phyloP scores from a whole-genome alignment of 2,113 vertebrate genomes.

The Maccullochella peelii region DNA sequence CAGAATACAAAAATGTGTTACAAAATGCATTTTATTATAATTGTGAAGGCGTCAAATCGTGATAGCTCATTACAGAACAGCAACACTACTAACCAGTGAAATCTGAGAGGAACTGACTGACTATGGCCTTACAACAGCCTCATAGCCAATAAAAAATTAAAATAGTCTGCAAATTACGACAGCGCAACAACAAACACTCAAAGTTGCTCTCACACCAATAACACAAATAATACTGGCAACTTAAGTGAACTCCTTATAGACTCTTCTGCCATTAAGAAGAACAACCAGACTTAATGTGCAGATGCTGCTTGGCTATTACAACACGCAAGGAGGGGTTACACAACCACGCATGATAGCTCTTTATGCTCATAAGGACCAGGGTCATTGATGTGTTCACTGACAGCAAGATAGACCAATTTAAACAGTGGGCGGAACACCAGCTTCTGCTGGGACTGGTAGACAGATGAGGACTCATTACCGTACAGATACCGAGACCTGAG shows the following conservation, averaged over 20 bases:
- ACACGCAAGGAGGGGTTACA: background rate
- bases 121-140: background rate
- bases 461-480: background rate
- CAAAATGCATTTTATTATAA: background rate
- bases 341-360: too few species aligned
- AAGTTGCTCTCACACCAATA: background rate
- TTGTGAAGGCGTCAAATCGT: background rate
- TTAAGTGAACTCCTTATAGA: too few species aligned
- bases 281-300: background rate
- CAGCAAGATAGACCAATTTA: background rate
- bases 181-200: background rate
- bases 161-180: background rate
- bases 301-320: background rate
- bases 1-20: background rate
- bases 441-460: background rate
- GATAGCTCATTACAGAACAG: background rate
- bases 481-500: background rate
- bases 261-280: background rate
- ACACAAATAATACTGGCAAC: too few species aligned
- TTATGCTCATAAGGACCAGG: background rate
- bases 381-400: background rate
- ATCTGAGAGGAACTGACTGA: too few species aligned
- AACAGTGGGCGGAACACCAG: background rate
- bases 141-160: background rate
- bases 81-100: background rate